These are phyloP conservation scores for Corythaixoides concolor DNA, from an alignment of 2,113 vertebrate species.

Conservation along the genomic window DNA sequence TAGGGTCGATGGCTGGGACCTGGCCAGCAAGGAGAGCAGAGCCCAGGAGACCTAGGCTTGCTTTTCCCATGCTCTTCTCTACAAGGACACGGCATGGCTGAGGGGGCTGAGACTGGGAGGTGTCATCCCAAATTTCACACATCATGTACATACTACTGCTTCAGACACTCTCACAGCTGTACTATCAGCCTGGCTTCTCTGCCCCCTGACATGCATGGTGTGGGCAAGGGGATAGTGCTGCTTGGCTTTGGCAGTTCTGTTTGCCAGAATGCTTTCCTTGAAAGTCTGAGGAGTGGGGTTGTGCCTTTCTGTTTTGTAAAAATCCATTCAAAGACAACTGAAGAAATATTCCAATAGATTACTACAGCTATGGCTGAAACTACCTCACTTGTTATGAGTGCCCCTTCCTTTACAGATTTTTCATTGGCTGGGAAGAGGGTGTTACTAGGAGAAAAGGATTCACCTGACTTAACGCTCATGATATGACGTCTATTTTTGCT, in stretches of 20 bases:
- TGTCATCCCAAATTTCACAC: neutral
- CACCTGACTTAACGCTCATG: neutral
- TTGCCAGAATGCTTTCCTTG: neutral
- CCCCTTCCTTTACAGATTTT: neutral
- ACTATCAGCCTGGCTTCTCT: neutral
- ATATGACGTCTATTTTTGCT: neutral
- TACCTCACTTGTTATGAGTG: neutral
- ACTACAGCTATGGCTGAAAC: neutral
- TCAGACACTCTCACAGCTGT: accelerated
- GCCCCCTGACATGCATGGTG: accelerated
- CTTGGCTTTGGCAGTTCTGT: neutral
- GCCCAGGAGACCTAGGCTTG: neutral
- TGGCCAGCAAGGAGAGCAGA: neutral
- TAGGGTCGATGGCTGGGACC: neutral
- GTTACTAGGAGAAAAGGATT: neutral
- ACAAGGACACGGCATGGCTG: neutral
- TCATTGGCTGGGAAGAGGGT: neutral
- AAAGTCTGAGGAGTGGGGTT: neutral
- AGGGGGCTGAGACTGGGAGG: neutral
- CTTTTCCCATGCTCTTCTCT: neutral
- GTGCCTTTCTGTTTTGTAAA: neutral
- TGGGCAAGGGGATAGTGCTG: neutral
- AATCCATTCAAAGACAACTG: neutral
- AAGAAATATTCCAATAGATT: neutral
- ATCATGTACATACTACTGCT: neutral